A percentile compares a stretch with the other conserved stretches of the same genome.
These are phyloP conservation scores for Dasypolia templi DNA, from an alignment of 2,888 invertebrate species.

Conservation along the genomic window DNA sequence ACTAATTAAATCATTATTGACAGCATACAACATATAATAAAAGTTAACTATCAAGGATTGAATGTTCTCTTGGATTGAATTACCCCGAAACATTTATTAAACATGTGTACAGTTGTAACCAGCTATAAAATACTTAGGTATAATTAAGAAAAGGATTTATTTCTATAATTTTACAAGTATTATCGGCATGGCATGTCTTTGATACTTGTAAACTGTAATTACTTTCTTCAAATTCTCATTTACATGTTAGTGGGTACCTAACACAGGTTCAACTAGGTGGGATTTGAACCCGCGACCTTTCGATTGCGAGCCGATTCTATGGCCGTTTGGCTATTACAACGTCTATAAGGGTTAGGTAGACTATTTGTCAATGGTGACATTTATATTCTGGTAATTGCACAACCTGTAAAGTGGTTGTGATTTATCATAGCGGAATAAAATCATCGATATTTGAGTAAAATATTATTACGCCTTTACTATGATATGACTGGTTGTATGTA, in stretches of 20 bases:
- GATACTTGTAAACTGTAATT: constrained; percentile 6
- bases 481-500: background rate
- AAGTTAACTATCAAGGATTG: background rate
- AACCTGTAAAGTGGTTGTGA: background rate
- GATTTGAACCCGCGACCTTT: constrained; percentile 40
- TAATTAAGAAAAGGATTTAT: background rate
- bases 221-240: constrained; percentile 19
- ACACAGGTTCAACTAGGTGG: constrained; percentile 44
- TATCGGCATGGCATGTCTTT: too few species aligned
- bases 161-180: background rate
- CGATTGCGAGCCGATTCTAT: constrained; percentile 18
- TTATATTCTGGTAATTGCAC: constrained; percentile 18
- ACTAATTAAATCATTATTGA: too few species aligned
- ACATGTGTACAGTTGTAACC: too few species aligned
- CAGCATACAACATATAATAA: background rate
- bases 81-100: background rate
- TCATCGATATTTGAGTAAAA: background rate
- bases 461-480: background rate
- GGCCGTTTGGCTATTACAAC: constrained; percentile 13
- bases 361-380: constrained; percentile 42
- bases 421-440: constrained; percentile 1
- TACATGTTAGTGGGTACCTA: constrained; percentile 8
- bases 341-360: constrained; percentile 24
- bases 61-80: background rate
- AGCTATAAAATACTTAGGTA: background rate